These are phyloP conservation scores for Noctuana brunneofusca DNA, from an alignment of 2,888 invertebrate genomes.

Conservation along the genomic window DNA sequence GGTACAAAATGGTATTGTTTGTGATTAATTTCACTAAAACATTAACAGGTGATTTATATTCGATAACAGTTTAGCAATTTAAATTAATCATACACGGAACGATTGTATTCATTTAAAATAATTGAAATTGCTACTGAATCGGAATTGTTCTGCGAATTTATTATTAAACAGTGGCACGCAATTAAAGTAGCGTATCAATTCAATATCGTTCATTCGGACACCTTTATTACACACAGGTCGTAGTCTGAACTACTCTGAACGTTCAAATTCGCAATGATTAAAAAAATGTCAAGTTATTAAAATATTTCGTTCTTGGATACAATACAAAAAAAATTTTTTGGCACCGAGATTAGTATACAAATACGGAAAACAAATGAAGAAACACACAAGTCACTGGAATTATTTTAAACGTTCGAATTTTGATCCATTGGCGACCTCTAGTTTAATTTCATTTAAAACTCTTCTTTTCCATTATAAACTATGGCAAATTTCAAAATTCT, in stretches of 20 bases:
- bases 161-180: constrained; percentile 27
- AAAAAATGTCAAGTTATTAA: no score
- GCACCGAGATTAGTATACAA: no score
- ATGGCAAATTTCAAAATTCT: no score
- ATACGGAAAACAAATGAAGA: no score
- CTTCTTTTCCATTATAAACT: no score
- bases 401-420: no score
- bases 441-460: no score
- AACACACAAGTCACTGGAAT: no score
- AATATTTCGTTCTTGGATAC: no score
- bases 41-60: constrained; percentile 2
- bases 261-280: not conserved
- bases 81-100: constrained; percentile 19
- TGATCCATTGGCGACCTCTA: no score
- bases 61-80: constrained; percentile 18
- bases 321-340: no score
- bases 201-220: constrained; percentile 29
- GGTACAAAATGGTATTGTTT: no score
- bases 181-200: constrained; percentile 32
- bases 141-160: constrained; percentile 25
- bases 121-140: constrained; percentile 16
- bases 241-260: not conserved
- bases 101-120: constrained; percentile 23
- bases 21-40: constrained; percentile 5
- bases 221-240: constrained; percentile 14